A percentile compares a stretch with the other conserved stretches of the same genome.
Conservation (phyloP, 2,888 invertebrate species). For the Lobophora halterata region DNA sequence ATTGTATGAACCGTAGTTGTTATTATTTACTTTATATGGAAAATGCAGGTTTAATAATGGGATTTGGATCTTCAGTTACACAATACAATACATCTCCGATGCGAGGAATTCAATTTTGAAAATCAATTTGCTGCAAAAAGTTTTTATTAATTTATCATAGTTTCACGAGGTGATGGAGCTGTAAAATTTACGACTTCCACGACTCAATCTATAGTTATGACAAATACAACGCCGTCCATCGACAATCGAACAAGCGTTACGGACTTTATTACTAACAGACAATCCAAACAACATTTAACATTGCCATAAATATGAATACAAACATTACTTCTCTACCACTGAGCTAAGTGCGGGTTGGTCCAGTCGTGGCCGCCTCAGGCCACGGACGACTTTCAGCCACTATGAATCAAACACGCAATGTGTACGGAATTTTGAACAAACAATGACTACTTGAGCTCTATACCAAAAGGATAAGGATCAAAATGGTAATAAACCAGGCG, state of each 20-base stretch:
- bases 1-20: constrained; percentile 29
- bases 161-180: neutral
- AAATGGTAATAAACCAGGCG: constrained; percentile 9
- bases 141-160: neutral
- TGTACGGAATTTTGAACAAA: constrained; percentile 24
- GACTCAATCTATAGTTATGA: neutral
- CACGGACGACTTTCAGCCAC: constrained; percentile 51
- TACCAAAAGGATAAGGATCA: constrained; percentile 6
- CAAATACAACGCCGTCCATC: constrained; percentile 6
- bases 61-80: too few species aligned
- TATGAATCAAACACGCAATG: constrained; percentile 47
- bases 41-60: constrained; percentile 2
- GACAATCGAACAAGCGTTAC: constrained; percentile 3
- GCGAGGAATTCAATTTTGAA: too few species aligned
- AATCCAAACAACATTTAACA: constrained; percentile 29
- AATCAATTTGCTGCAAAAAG: too few species aligned
- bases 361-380: constrained; percentile 63
- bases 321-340: constrained; percentile 33
- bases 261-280: constrained; percentile 21
- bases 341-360: constrained; percentile 42
- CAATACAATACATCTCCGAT: too few species aligned
- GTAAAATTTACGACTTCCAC: neutral
- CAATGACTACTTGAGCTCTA: constrained; percentile 4
- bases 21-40: constrained; percentile 11
- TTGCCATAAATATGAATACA: constrained; percentile 39